Base-by-base conservation (phyloP, 2,113 vertebrate genomes). In the Apaloderma vittatum region DNA sequence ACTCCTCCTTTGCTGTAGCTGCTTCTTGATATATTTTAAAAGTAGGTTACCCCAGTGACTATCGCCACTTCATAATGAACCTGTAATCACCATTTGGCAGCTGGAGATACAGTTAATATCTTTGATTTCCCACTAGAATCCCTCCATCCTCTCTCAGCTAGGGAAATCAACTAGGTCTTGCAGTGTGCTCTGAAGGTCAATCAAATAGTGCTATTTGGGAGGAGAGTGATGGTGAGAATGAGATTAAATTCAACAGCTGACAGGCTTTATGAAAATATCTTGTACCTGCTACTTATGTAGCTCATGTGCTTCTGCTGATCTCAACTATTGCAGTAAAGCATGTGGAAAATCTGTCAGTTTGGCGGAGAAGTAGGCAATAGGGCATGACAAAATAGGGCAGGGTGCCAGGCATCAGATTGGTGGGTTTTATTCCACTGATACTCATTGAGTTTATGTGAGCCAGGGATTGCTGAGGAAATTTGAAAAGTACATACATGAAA, bases 261-360 rank as follows among this genome's bases (percentile, higher is more conserved):
- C 87, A 94, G 85, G 57, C 66, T 84, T 84, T 94, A 94, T 92
- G 84, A 93, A 91, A 96, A 91, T 91, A 27, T 84, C 76, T 86
- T 84, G 68, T 86, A 91, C 73, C 79, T 93, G 84, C 68, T 91
- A 71, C 80, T 81, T 55, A 37, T 62, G 52, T 24, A 89, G 77
- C 70, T 86, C 58, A 43, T 85, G 61, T 84, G 76, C 86, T 86
- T 96, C 82, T 91, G 68, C 67, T 93, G 75, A 88, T 93, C 79
- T 86, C 59, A 86, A 26, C 58, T 70, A 26, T 30, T 68, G 72
- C 67, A 92, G 49, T 93, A 90, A 95, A 88, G 71, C 70, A 43
- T 59, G 90, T 85, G 94, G 78, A 80, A 94, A 95, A 92, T 88
- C 75, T 92, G 88, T 86, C 88, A 76, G 22, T 86, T 90, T 88